These are phyloP conservation scores for Hippoglossus stenolepis DNA, from an alignment of 2,113 vertebrate species.

Conservation along the genomic window DNA sequence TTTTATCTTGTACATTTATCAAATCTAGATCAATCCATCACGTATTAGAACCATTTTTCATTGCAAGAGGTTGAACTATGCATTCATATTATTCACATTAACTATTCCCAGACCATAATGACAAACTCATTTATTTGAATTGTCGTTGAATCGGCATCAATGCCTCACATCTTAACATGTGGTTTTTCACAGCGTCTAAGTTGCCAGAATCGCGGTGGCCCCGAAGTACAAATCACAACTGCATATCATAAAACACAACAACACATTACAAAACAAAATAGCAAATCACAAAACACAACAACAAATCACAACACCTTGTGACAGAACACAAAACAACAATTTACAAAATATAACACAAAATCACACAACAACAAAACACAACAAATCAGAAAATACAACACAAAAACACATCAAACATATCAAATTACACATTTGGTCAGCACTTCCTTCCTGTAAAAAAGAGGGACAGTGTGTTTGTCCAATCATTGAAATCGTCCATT, in stretches of 20 bases:
- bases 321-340: too few species aligned
- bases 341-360: too few species aligned
- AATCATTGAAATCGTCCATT: background rate
- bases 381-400: too few species aligned
- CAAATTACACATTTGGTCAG: background rate
- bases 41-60: background rate
- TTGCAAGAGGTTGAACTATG: background rate
- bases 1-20: background rate
- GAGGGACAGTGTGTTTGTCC: too few species aligned
- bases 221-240: background rate
- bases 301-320: too few species aligned
- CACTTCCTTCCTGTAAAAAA: background rate
- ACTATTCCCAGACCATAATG: slow-evolving; percentile 12
- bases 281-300: too few species aligned
- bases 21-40: background rate
- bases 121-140: slow-evolving; percentile 2
- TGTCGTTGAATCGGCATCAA: slow-evolving; percentile 9
- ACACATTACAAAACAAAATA: too few species aligned
- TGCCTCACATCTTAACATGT: background rate
- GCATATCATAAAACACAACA: too few species aligned
- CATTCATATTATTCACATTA: background rate
- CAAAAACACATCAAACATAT: background rate
- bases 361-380: too few species aligned
- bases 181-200: slow-evolving; percentile 18
- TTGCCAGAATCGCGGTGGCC: background rate